Evolutionary conservation across 2,888 invertebrate species (phyloP), one percentile per base, ranked within the genome.

Genomic region (Cremastinae sp.): DNA sequence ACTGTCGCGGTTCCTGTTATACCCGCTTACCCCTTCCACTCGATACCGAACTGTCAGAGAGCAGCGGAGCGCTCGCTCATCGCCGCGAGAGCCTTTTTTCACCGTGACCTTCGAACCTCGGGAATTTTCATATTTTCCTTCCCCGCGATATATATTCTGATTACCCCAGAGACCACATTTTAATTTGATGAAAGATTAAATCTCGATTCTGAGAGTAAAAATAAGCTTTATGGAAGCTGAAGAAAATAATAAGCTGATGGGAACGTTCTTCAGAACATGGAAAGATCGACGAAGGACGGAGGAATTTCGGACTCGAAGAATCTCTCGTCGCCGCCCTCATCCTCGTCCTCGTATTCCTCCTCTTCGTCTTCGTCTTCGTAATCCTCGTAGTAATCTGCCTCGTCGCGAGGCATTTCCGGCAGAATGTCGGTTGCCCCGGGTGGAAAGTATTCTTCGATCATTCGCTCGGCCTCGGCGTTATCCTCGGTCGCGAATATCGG

Each of bases 401-500:
- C 72, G 1, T 74, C 76, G n/a, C 80, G 79, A 4, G 71, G 36
- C 36, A 78, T 77, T 4, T 58, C 22, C 16, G 74, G 51, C 0
- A 73, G 4, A 41, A 78, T 76, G 73, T 84, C 83, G 4, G 75
- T 61, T 1, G 79, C 77, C 4, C 92, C 93, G 0, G 92, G 91
- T 0, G 95, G 95, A 89, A 96, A 96, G 91, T 95, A 94, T 70
- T 91, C 86, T 1, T 90, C 89, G 68, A 94, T 93, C 83, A 96
- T 95, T 56, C 90, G 90, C 28, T 90, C 91, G 0, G 95, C 95
- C 36, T 91, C 90, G 1, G 93, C 93, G 0, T 92, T 91, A 84
- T 95, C 94, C 5, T 92, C 91, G 84, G 95, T 94, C 20, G 94
- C 92, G 86, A 94, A 94, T 16, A 93, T 91, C 0, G 96, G 95